Base-by-base conservation (phyloP, 1,140 invertebrate genomes). In the Euura lappo region DNA sequence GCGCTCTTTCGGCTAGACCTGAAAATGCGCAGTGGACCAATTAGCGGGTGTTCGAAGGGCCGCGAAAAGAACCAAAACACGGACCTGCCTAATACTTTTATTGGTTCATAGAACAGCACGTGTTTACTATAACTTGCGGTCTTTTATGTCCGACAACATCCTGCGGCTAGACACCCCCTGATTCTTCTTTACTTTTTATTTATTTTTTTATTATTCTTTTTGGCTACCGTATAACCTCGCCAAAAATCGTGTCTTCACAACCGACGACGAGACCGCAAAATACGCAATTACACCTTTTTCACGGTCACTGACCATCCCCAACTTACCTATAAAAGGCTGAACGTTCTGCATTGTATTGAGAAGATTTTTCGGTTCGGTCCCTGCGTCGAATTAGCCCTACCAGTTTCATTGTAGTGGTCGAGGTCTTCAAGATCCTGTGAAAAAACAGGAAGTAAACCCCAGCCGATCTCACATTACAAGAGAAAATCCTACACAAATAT, bases 41-140 rank as follows among this genome's bases (percentile, higher is more conserved):
- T 60, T 60, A 60, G 51, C 10, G 51, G 51, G 51, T n/a, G 51
- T 11, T 8, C 10, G 51, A 60, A 60, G 51, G 8, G 51, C 3
- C 51, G 8, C 51, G 51, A 60, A 60, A 60, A 60, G 8, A 60
- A 28, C 28, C 28, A 28, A 28, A 28, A 28, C 28, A 60, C 51
- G 51, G 28, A 28, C 28, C 28, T 28, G 51, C 5, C 51, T 60
- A n/a, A 60, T 60, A 60, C 28, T 60, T 60, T 60, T 60, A 60
- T 60, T 60, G 51, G 51, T 60, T 60, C 51, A 60, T 60, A 60
- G 51, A 60, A 60, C 51, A n/a, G 8, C 51, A 60, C 51, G 51
- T 60, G 51, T 60, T 60, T 60, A 60, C 51, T 60, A 60, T 60
- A 60, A 60, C 51, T n/a, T 8, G 51, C 51, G 51, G 6, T 4